phyloP scores from a whole-genome alignment of 2,113 vertebrate genomes.

The Equus quagga region DNA sequence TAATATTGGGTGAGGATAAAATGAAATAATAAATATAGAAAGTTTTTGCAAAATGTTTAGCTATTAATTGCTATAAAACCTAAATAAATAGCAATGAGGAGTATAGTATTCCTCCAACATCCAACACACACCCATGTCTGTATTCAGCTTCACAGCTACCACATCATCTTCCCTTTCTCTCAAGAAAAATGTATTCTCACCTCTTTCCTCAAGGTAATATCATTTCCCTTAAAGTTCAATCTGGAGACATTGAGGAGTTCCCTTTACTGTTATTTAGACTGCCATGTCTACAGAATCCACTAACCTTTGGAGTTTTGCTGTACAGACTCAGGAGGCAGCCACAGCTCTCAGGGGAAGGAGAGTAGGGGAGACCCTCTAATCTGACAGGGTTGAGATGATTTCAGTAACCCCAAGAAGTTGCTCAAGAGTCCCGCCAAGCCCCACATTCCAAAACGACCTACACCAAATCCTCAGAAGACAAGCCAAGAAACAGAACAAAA shows the following conservation, averaged over 20 bases:
- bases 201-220: slow-evolving; percentile 4
- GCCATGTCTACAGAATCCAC: background rate
- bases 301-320: background rate
- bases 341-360: background rate
- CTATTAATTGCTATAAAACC: background rate
- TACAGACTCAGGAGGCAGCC: background rate
- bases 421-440: background rate
- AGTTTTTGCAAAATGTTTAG: background rate
- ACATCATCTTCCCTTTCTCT: background rate
- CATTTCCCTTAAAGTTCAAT: background rate
- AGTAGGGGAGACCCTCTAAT: background rate
- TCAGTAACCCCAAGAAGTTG: background rate
- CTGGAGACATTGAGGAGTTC: background rate
- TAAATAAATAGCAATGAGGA: background rate
- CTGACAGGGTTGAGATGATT: background rate
- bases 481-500: background rate
- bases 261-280: background rate
- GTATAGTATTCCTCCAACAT: background rate
- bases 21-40: background rate
- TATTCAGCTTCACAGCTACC: background rate
- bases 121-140: background rate
- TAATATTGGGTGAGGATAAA: slow-evolving; percentile 16
- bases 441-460: background rate
- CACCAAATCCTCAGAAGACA: background rate
- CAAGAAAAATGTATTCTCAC: background rate